phyloP scores from a whole-genome alignment of 2,797 vertebrate genomes.

The Cynopterus sphinx region DNA sequence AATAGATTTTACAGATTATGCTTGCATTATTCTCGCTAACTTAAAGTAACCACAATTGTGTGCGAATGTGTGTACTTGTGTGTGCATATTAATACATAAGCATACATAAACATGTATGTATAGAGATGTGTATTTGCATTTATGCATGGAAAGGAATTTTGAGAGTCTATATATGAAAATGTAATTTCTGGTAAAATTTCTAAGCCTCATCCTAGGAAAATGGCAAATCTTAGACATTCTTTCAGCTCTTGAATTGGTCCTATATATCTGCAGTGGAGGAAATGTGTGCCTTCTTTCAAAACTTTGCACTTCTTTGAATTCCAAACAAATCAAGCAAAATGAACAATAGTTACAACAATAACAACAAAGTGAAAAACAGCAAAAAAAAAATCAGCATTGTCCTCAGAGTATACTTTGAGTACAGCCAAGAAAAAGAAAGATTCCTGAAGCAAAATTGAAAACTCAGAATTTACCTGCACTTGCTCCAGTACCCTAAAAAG shows the following conservation, averaged over 20 bases:
- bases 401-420: background rate
- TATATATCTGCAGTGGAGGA: background rate
- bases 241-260: background rate
- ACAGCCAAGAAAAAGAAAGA: background rate
- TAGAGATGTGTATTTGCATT: background rate
- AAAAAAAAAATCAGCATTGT: background rate
- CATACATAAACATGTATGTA: background rate
- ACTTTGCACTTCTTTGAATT: background rate
- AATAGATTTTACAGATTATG: background rate
- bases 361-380: background rate
- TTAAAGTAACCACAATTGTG: constrained; percentile 23
- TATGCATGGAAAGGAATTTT: background rate
- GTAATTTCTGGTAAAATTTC: background rate
- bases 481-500: background rate
- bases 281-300: background rate
- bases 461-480: background rate
- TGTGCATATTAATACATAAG: background rate
- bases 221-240: background rate
- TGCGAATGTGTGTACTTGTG: background rate
- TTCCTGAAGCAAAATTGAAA: background rate
- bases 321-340: background rate
- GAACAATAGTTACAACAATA: background rate
- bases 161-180: background rate
- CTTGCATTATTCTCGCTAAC: background rate
- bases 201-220: background rate